Conservation (phyloP, 2,797 vertebrate species). For the Pseudomugil gertrudae region DNA sequence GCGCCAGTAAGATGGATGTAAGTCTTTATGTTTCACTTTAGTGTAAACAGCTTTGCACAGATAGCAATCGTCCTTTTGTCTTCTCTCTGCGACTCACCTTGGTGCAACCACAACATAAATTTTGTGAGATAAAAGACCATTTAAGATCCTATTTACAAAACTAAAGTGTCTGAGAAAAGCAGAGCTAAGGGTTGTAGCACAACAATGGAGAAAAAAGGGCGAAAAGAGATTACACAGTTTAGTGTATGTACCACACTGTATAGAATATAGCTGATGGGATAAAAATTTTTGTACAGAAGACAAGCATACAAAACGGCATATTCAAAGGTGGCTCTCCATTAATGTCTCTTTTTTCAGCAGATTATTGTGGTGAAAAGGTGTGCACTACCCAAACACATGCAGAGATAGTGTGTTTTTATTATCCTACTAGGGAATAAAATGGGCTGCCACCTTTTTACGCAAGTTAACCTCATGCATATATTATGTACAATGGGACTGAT, state of each 20-base stretch:
- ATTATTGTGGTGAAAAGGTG: not conserved
- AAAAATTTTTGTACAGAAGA: not conserved
- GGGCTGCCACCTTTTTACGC: not conserved
- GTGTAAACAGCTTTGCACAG: constrained; percentile 9
- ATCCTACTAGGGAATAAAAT: not conserved
- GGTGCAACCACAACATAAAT: constrained; percentile 26
- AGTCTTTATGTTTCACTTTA: constrained; percentile 65
- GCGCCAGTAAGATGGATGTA: constrained; percentile 93
- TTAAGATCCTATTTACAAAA: constrained; percentile 3
- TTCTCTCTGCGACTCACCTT: constrained; percentile 26
- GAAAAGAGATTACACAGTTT: not conserved
- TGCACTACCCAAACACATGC: not conserved
- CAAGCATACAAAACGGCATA: not conserved
- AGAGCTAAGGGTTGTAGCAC: not conserved
- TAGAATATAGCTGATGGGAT: not conserved
- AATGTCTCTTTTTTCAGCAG: not conserved
- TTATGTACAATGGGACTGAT: not conserved
- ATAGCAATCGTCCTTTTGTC: not conserved
- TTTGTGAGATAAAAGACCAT: constrained; percentile 34
- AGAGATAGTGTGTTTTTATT: constrained; percentile 4
- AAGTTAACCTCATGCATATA: not conserved
- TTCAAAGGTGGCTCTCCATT: not conserved
- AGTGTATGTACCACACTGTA: not conserved
- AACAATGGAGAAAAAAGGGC: not conserved
- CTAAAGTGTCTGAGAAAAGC: not conserved